Evolutionary conservation across 1,140 invertebrate genomes (phyloP), one percentile per base, ranked within the genome.

Genomic region (Achatina immaculata): DNA sequence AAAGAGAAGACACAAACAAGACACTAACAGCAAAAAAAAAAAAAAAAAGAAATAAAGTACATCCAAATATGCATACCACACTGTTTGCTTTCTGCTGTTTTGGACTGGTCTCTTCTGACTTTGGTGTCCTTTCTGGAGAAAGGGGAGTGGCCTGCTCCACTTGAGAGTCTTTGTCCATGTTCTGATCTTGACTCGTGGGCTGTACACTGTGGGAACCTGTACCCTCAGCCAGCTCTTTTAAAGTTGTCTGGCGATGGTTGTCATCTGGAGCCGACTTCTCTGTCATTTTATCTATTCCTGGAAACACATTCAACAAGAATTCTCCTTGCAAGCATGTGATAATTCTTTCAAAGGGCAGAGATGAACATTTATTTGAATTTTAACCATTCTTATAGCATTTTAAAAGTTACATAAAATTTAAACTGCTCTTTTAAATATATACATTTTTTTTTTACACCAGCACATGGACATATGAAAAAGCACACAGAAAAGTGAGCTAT

Each of bases 281-380:
- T 28, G 98, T 99, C 96, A 99, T 99, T 85, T 97, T 96, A 72
- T 95, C 95, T 98, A 95, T 62, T 94, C 95, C 94, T 87, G 55
- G 83, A 90, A n/a, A 74, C 19, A 78, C 40, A 68, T n/a, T 28
- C 34, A n/a, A 9, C 72, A 74, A 38, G 45, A 51, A 51, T 2
- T 48, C 6, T 42, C 38, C 24, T 71, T 43, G 68, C 14, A n/a
- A n/a, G n/a, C n/a, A n/a, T n/a, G n/a, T n/a, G n/a, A n/a, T n/a
- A n/a, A n/a, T n/a, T n/a, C n/a, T n/a, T n/a, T n/a, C n/a, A n/a
- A n/a, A n/a, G n/a, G n/a, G n/a, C n/a, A n/a, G n/a, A n/a, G n/a
- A n/a, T n/a, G n/a, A n/a, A n/a, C n/a, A n/a, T n/a, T n/a, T n/a
- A n/a, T n/a, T n/a, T n/a, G n/a, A n/a, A n/a, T n/a, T n/a, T n/a